phyloP scores from a whole-genome alignment of 2,113 vertebrate species.

The Pygoscelis adeliae region DNA sequence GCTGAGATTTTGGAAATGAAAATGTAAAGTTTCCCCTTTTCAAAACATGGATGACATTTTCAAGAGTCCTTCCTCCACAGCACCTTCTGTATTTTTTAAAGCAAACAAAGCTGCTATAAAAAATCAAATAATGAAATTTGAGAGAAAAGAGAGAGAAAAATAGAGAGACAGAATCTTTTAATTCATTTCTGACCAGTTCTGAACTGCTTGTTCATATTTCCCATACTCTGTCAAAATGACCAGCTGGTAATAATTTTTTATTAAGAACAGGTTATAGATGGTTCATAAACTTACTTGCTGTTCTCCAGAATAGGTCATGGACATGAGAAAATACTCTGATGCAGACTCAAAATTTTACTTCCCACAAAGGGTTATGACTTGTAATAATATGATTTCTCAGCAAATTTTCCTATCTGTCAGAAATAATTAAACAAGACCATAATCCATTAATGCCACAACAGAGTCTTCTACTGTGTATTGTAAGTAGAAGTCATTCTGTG shows the following conservation, averaged over 20 bases:
- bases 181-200: background rate
- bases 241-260: background rate
- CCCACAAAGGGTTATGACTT: background rate
- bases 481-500: background rate
- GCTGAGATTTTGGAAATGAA: constrained; percentile 27
- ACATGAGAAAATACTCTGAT: background rate
- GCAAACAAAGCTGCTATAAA: background rate
- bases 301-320: background rate
- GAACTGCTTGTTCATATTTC: background rate
- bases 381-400: background rate
- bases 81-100: background rate
- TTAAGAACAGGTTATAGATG: background rate
- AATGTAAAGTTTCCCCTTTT: constrained; percentile 23
- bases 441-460: background rate
- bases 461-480: background rate
- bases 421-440: background rate
- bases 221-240: background rate
- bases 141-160: background rate
- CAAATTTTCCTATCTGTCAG: background rate
- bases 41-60: constrained; percentile 36
- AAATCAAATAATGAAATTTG: background rate
- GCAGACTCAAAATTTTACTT: background rate
- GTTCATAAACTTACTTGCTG: background rate
- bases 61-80: background rate
- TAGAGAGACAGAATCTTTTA: background rate